A percentile compares a stretch with the other conserved stretches of the same genome.
Evolutionary conservation across 1,140 invertebrate genomes (phyloP).

Genomic region (Pentalonia nigronervosa): DNA sequence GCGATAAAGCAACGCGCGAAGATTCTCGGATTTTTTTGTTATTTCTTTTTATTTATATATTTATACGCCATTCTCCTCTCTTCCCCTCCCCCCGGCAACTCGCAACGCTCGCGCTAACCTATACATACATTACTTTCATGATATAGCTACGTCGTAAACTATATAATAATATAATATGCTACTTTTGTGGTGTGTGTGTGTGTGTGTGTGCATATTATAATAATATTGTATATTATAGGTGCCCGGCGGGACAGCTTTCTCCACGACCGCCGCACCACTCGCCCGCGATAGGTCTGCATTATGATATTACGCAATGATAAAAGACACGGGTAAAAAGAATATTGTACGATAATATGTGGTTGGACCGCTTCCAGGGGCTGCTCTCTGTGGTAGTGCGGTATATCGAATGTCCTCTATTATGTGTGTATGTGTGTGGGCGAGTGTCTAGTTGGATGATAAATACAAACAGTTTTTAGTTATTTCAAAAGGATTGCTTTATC

Average conservation of each 20-base stretch:
- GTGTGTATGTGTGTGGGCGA: no score
- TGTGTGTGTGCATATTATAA: background rate
- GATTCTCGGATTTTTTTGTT: conserved; percentile 24
- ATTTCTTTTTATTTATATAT: conserved; percentile 23
- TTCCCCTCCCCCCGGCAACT: no score
- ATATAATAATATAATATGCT: conserved; percentile 1
- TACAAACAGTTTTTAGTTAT: background rate
- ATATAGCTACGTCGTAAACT: background rate
- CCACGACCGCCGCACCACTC: background rate
- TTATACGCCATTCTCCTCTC: background rate
- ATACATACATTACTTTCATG: background rate
- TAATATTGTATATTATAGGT: background rate
- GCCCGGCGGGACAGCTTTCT: background rate
- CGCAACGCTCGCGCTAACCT: background rate
- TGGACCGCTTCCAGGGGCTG: background rate
- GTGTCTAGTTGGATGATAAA: background rate
- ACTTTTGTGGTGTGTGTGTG: background rate
- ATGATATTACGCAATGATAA: background rate
- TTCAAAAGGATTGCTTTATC: background rate
- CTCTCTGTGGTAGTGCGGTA: background rate
- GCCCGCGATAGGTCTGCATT: background rate
- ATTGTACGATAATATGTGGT: background rate
- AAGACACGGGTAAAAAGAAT: background rate
- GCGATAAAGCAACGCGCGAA: background rate
- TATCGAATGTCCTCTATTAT: background rate